Percentiles rank a stretch among this genome's conserved stretches.
Conservation (phyloP, 2,888 invertebrate genomes). For the Ophion obscuratus region DNA sequence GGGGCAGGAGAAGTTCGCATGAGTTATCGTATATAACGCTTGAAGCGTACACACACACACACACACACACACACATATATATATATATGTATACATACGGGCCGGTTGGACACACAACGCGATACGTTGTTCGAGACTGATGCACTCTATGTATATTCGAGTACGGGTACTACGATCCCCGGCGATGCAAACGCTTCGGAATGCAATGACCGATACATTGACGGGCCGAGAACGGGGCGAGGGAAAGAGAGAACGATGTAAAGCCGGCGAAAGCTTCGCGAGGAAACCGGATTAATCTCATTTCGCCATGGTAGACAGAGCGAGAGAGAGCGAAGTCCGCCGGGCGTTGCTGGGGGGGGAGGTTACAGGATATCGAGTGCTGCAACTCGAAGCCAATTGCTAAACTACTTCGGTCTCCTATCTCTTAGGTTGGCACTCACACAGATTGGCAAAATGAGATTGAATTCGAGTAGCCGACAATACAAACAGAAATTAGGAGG, state of each 20-base stretch:
- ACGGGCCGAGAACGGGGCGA: slow-evolving; percentile 18
- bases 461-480: slow-evolving; percentile 28
- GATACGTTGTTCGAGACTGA: slow-evolving; percentile 44
- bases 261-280: slow-evolving; percentile 32
- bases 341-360: slow-evolving; percentile 27
- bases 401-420: slow-evolving; percentile 21
- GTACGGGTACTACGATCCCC: slow-evolving; percentile 38
- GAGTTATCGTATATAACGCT: slow-evolving; percentile 40
- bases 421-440: slow-evolving; percentile 29
- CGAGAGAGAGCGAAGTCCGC: slow-evolving; percentile 19
- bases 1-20: slow-evolving; percentile 20
- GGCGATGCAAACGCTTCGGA: slow-evolving; percentile 50
- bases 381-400: slow-evolving; percentile 51
- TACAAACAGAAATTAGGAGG: neutral
- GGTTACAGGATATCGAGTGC: slow-evolving; percentile 28
- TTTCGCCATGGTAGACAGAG: slow-evolving; percentile 22
- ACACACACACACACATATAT: too few relatives aligned
- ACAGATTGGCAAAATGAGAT: slow-evolving; percentile 50
- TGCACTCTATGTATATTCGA: slow-evolving; percentile 10
- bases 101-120: slow-evolving; percentile 48
- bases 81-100: neutral
- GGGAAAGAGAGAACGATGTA: slow-evolving; percentile 6
- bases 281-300: slow-evolving; percentile 52
- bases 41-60: neutral
- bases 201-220: slow-evolving; percentile 55